A percentile compares a stretch with the other conserved stretches of the same genome.
phyloP scores from a whole-genome alignment of 2,888 invertebrate genomes.

The Epinotia nisella region DNA sequence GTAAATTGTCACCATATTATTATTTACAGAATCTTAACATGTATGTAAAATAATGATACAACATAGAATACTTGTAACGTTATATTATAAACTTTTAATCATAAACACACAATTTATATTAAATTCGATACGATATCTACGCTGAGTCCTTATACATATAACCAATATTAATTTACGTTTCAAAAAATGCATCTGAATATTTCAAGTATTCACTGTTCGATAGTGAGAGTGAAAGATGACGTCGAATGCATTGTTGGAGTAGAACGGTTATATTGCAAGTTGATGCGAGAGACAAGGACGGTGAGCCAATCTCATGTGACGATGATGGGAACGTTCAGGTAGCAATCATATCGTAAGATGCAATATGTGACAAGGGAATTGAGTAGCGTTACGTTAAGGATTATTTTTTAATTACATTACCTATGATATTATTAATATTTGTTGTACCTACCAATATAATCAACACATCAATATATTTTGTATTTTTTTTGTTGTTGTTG shows the following conservation, averaged over 20 bases:
- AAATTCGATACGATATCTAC: too few species aligned
- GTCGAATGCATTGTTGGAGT: conserved; percentile 68
- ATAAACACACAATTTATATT: too few species aligned
- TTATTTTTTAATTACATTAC: conserved; percentile 32
- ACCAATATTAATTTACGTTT: too few species aligned
- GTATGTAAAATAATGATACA: too few species aligned
- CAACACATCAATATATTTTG: too few species aligned
- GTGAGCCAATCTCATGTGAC: conserved; percentile 53
- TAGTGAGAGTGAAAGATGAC: conserved; percentile 84
- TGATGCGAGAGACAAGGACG: conserved; percentile 56
- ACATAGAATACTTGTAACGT: too few species aligned
- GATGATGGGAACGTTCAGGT: conserved; percentile 78
- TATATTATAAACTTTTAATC: too few species aligned
- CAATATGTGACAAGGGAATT: conserved; percentile 55
- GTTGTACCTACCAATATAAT: neutral
- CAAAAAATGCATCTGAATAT: conserved; percentile 53
- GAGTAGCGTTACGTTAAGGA: conserved; percentile 52
- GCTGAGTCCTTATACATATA: too few species aligned
- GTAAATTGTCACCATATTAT: too few species aligned
- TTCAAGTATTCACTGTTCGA: conserved; percentile 64
- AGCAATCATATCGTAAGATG: conserved; percentile 58
- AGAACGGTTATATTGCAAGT: conserved; percentile 49
- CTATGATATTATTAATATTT: too few species aligned
- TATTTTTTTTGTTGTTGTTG: too few species aligned
- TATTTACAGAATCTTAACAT: too few species aligned